Base-by-base conservation (phyloP, 2,888 invertebrate genomes). In the Dyspetes luteomarginatus region DNA sequence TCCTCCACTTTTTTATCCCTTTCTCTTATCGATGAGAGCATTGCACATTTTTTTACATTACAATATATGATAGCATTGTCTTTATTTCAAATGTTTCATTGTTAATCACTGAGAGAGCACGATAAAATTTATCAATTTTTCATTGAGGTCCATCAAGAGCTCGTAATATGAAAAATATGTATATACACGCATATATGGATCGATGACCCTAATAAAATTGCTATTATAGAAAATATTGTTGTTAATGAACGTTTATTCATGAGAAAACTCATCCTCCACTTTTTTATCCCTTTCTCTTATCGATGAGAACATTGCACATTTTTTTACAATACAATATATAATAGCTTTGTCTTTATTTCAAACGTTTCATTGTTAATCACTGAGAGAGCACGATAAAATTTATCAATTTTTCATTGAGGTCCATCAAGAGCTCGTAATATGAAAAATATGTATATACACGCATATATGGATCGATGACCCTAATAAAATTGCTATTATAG, bases 1-100 rank as follows among this genome's bases (percentile, higher is more conserved):
- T 36, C 55, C 67, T 58, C 12, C 65, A 74, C 74, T 58, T 65
- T 74, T 12, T 17, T 55, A 26, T 41, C 7, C 56, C 17, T 55
- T 22, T n/a, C 19, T 69, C 56, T 43, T 48, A 68, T 24, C 5
- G 43, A 56, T 17, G 3, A 43, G 45, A 43, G 68, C 68, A n/a
- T n/a, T n/a, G n/a, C n/a, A n/a, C n/a, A n/a, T n/a, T n/a, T n/a
- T n/a, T n/a, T n/a, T n/a, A n/a, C n/a, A n/a, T n/a, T n/a, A n/a
- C n/a, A n/a, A n/a, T n/a, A n/a, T n/a, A n/a, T n/a, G n/a, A n/a
- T n/a, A n/a, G n/a, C n/a, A n/a, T n/a, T n/a, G n/a, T n/a, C n/a
- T n/a, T n/a, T n/a, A n/a, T n/a, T n/a, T n/a, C n/a, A n/a, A n/a
- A n/a, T n/a, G n/a, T n/a, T n/a, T n/a, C n/a, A n/a, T n/a, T n/a